phyloP scores from a whole-genome alignment of 2,113 vertebrate species.

The Protobothrops flavoviridis region DNA sequence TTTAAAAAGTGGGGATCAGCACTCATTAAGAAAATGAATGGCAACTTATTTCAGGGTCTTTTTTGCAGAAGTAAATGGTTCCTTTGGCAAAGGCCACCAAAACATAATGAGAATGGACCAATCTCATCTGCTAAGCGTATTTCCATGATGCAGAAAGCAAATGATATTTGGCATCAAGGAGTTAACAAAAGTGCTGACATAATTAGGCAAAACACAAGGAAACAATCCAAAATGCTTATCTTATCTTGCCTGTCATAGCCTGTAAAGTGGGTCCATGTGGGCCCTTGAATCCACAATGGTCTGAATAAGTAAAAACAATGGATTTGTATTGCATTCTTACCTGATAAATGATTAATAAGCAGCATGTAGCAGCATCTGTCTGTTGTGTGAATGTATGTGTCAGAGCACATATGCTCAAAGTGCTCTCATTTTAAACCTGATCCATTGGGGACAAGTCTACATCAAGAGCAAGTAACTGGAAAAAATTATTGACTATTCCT shows the following conservation, averaged over 20 bases:
- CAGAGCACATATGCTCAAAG: constrained; percentile 25
- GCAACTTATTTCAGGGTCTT: constrained; percentile 49
- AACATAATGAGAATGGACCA: constrained; percentile 35
- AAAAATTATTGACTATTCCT: fast-evolving
- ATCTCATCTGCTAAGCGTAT: constrained; percentile 20
- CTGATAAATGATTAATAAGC: not conserved
- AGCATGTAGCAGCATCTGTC: constrained; percentile 19
- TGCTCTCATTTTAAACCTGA: not conserved
- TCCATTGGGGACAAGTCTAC: fast-evolving
- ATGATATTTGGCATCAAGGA: not conserved
- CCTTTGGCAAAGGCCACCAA: constrained; percentile 53
- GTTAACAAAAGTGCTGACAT: constrained; percentile 23
- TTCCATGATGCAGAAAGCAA: not conserved
- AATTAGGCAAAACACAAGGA: not conserved
- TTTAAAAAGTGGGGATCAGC: constrained; percentile 2
- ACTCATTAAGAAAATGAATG: not conserved
- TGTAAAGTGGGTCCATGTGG: fast-evolving
- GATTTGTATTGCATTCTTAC: constrained; percentile 1
- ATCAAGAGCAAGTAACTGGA: fast-evolving
- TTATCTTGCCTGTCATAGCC: not conserved
- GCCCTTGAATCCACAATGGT: fast-evolving
- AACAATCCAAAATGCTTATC: not conserved
- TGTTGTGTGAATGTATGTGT: not conserved
- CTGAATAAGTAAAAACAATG: fast-evolving
- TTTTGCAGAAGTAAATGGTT: constrained; percentile 33